phyloP scores from a whole-genome alignment of 2,888 invertebrate genomes.

The Liodrosophila aerea region DNA sequence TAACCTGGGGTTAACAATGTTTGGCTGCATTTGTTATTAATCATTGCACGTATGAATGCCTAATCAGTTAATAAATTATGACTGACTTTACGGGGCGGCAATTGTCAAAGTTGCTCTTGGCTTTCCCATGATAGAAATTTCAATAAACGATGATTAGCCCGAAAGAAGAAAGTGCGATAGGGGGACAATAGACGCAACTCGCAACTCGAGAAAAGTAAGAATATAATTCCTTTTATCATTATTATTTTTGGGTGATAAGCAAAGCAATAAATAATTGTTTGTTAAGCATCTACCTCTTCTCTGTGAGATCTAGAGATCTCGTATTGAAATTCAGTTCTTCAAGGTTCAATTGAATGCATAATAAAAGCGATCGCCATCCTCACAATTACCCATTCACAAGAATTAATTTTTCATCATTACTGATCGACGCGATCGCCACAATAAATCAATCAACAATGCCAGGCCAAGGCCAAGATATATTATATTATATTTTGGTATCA shows the following conservation, averaged over 20 bases:
- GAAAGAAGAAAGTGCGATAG: constrained; percentile 46
- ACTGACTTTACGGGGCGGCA: constrained; percentile 48
- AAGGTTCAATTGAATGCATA: constrained; percentile 21
- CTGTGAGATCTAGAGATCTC: constrained; percentile 5
- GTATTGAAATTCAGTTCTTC: constrained; percentile 50
- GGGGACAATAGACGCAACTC: constrained; percentile 31
- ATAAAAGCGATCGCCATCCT: constrained; percentile 24
- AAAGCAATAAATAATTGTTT: constrained; percentile 67
- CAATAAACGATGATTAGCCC: constrained; percentile 70
- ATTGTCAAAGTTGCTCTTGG: constrained; percentile 53
- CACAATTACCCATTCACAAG: constrained; percentile 59
- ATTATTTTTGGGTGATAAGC: constrained; percentile 33
- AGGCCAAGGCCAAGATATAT: constrained; percentile 25
- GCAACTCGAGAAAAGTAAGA: constrained; percentile 19
- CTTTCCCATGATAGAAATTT: constrained; percentile 73
- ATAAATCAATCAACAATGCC: constrained; percentile 76
- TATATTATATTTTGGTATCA: constrained; percentile 18
- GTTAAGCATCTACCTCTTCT: constrained; percentile 14
- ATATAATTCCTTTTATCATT: constrained; percentile 4
- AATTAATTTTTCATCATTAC: constrained; percentile 78
- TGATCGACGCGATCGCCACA: constrained; percentile 51
- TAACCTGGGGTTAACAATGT: constrained; percentile 77
- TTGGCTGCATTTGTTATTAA: constrained; percentile 76
- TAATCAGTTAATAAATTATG: constrained; percentile 76
- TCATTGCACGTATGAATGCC: constrained; percentile 75